Percentiles rank a stretch among this genome's conserved stretches.
These are phyloP conservation scores for Habroteleia sp. DNA, from an alignment of 2,888 invertebrate genomes.

Conservation along the genomic window DNA sequence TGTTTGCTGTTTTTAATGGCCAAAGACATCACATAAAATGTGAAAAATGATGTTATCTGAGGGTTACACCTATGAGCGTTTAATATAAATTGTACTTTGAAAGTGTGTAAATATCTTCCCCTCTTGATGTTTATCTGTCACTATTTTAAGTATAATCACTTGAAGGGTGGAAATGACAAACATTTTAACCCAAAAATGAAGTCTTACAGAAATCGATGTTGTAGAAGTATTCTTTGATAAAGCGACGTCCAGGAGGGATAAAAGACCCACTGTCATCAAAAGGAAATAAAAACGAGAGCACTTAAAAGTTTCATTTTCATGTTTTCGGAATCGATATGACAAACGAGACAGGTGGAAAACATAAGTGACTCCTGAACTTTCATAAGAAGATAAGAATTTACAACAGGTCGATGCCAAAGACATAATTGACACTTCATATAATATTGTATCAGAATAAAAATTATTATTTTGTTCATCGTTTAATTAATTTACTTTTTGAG, in stretches of 20 bases:
- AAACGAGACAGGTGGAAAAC: conserved; percentile 33
- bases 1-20: conserved; percentile 47
- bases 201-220: conserved; percentile 50
- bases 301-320: conserved; percentile 51
- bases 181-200: conserved; percentile 56
- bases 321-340: conserved; percentile 45
- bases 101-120: conserved; percentile 47
- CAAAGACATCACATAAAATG: conserved; percentile 34
- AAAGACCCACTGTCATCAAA: conserved; percentile 36
- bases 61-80: conserved; percentile 58
- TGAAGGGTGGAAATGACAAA: conserved; percentile 53
- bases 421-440: too few species aligned
- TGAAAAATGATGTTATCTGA: conserved; percentile 50
- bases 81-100: conserved; percentile 44
- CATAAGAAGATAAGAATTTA: too few species aligned
- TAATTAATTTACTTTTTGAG: too few species aligned
- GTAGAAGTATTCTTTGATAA: conserved; percentile 41
- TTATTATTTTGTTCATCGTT: too few species aligned
- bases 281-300: conserved; percentile 40
- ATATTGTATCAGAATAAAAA: too few species aligned
- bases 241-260: conserved; percentile 17
- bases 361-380: conserved; percentile 25
- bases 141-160: conserved; percentile 42
- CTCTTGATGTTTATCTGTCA: conserved; percentile 33
- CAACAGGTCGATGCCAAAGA: too few species aligned